Base-by-base conservation (phyloP, 2,113 vertebrate species). In the Poeciliopsis retropinna region DNA sequence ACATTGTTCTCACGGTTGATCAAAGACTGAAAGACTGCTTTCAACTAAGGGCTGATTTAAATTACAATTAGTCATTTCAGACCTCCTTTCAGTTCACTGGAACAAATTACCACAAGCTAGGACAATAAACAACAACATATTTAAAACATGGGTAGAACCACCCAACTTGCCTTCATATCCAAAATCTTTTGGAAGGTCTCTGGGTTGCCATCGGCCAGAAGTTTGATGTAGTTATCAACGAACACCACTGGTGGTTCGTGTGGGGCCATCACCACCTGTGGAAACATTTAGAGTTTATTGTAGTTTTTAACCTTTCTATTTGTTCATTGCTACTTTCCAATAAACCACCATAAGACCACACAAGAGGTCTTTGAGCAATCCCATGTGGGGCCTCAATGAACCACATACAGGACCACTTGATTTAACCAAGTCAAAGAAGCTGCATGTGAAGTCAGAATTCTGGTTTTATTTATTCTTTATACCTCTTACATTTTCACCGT, bases 141-240 rank as follows among this genome's bases (percentile, higher is more conserved):
- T 57, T 57, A 57, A 57, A 57, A n/a, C 51, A 54, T 1, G 44
- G 44, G 44, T 47, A 47, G 14, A 47, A 47, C 5, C 44, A 15
- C 30, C 54, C 19, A 27, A 70, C 89, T 75, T 28, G 97, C 98
- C 96, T 99, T 99, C 98, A 99, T 98, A 85, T 99, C 98, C 27
- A 99, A 93, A 73, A 98, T 97, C 94, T 98, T 99, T 93, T 99
- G 98, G 94, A 99, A 99, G n/a, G 97, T 99, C 90, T 99, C 98
- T 0, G 96, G 96, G 90, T 96, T 98, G 76, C 96, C 97, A 83
- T 99, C 98, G 9, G 96, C 94, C n/a, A 99, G 95, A 25, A 99
- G 97, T 80, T 99, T 99, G 94, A 99, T 99, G 92, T 98, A 99
- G 92, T 98, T 99, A 92, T 99, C 97, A 3, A 99, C 98, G 92